Evolutionary conservation across 2,888 invertebrate species (phyloP), one percentile per base, ranked within the genome.

Genomic region (Tiliacea aurago): DNA sequence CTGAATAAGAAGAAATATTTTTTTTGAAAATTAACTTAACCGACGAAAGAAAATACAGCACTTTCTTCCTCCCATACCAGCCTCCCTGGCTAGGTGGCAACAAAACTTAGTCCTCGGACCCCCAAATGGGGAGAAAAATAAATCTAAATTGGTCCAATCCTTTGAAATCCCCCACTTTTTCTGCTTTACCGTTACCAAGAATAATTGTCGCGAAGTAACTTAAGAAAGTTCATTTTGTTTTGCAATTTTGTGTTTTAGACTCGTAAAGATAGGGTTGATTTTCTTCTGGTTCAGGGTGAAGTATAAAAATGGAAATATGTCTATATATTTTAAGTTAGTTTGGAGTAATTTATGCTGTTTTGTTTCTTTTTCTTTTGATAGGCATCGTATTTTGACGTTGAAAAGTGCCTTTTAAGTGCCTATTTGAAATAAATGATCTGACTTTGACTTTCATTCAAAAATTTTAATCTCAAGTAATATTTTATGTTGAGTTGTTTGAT

Each of bases 111-210:
- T 86, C 88, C 84, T 87, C 88, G 88, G 89, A 90, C 92, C 91
- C 88, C 87, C 84, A 70, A 82, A 85, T 88, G 91, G 95, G 95
- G 95, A 93, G 94, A 95, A 95, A 96, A 95, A 95, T 95, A 96
- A 95, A 95, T 95, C 95, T 94, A 95, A 95, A 95, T 95, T 94
- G 95, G 94, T 90, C 91, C 94, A 94, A 95, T 95, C 95, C 95
- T 94, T 93, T 93, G 91, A 93, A 94, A 94, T 93, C 95, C 95
- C 94, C 94, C 91, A 94, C 91, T 95, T 96, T 95, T 96, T 96
- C 94, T 95, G 90, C 90, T 93, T 70, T 67, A 92, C 94, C 94
- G 93, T 94, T 94, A 93, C 93, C 90, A 92, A 94, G 94, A 95
- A 95, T 94, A 94, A 95, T 95, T 95, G 93, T 93, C 89, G 84